Conservation (phyloP, 2,113 vertebrate species). For the Chlorodrepanis virens region DNA sequence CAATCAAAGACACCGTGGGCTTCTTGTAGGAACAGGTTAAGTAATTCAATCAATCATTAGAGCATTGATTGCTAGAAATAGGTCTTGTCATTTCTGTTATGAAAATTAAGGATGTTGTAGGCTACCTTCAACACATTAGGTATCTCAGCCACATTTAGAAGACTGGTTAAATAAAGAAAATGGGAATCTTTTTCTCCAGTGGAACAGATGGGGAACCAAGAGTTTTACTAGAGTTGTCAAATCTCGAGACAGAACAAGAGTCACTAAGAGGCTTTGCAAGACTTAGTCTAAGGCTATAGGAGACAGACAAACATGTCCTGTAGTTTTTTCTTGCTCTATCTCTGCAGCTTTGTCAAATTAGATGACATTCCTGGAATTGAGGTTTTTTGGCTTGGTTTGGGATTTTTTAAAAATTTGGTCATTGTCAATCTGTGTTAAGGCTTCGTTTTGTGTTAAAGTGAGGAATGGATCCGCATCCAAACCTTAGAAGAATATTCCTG, state of each 20-base stretch:
- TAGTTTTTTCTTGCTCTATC: neutral
- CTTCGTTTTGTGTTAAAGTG: neutral
- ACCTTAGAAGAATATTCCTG: neutral
- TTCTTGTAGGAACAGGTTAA: neutral
- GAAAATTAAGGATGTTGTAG: neutral
- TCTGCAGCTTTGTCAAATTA: neutral
- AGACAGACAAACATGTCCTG: neutral
- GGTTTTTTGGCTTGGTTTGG: neutral
- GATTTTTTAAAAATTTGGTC: neutral
- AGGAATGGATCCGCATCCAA: neutral
- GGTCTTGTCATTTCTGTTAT: neutral
- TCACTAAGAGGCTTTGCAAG: neutral
- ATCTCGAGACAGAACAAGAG: neutral
- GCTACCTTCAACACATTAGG: neutral
- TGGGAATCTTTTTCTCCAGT: neutral
- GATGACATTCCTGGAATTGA: neutral
- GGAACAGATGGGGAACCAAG: neutral
- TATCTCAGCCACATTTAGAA: neutral
- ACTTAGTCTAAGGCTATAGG: neutral
- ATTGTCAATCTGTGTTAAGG: neutral
- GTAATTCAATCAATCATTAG: neutral
- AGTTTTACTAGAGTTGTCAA: neutral
- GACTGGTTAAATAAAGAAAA: neutral
- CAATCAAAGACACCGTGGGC: neutral
- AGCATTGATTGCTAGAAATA: neutral